These are phyloP conservation scores for Leptarthrus brevirostris DNA, from an alignment of 2,888 invertebrate genomes.

Conservation along the genomic window DNA sequence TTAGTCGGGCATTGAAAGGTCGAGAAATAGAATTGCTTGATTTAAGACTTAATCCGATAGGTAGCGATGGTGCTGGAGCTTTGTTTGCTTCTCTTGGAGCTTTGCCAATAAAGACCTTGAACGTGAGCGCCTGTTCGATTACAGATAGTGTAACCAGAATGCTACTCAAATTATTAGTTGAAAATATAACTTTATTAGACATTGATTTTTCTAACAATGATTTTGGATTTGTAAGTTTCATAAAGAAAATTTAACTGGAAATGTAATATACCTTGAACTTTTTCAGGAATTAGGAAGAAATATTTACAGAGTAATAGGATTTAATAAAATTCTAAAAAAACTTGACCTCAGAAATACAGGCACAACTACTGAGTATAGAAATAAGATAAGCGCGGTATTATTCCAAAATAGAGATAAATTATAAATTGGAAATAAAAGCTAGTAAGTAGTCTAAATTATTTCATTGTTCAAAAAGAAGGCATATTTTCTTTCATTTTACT, in stretches of 20 bases:
- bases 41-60: conserved; percentile 65
- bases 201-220: conserved; percentile 63
- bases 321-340: conserved; percentile 60
- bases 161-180: conserved; percentile 62
- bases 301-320: conserved; percentile 61
- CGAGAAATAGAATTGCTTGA: conserved; percentile 60
- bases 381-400: conserved; percentile 58
- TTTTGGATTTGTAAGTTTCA: conserved; percentile 60
- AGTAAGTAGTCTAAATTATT: too few relatives aligned
- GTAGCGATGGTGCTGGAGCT: conserved; percentile 64
- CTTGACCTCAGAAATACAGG: conserved; percentile 64
- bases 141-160: conserved; percentile 60
- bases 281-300: conserved; percentile 62
- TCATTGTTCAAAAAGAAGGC: too few relatives aligned
- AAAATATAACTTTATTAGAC: conserved; percentile 59
- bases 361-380: conserved; percentile 58
- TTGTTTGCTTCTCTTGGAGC: conserved; percentile 60
- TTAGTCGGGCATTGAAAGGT: conserved; percentile 60
- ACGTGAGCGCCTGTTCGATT: conserved; percentile 63
- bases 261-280: not conserved
- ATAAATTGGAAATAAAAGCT: not conserved
- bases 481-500: too few relatives aligned
- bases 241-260: not conserved
- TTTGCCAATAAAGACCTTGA: conserved; percentile 60
- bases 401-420: conserved; percentile 50